Conservation (phyloP, 2,797 vertebrate species). For the Diglossa cyanea region DNA sequence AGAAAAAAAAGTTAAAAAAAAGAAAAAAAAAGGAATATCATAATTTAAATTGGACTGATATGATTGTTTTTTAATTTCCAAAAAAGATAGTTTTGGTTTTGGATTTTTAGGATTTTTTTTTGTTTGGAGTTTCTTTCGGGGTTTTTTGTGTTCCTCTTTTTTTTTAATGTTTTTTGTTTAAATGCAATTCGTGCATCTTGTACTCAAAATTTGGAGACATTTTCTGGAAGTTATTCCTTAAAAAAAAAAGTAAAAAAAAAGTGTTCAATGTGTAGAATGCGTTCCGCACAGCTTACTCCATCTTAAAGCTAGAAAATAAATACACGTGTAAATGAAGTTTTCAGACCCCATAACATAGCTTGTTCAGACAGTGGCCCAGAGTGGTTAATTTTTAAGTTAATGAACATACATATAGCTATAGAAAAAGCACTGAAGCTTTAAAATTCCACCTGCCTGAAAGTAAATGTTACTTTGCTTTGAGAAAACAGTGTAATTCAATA, state of each 20-base stretch:
- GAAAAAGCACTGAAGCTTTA: background rate
- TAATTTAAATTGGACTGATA: background rate
- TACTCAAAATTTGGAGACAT: background rate
- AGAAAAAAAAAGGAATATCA: fast-evolving
- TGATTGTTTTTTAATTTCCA: background rate
- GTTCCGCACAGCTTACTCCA: background rate
- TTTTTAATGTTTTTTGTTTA: background rate
- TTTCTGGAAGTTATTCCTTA: background rate
- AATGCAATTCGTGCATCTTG: background rate
- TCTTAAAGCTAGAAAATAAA: background rate
- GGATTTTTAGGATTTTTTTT: no score
- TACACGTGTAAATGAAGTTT: background rate
- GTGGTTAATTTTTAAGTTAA: background rate
- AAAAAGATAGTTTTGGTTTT: background rate
- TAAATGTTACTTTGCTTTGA: background rate
- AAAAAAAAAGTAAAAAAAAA: background rate
- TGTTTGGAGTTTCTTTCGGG: fast-evolving
- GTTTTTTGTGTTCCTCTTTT: fast-evolving
- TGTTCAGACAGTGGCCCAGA: background rate
- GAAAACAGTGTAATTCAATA: background rate
- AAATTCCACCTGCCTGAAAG: background rate
- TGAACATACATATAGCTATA: background rate
- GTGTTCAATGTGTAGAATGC: background rate
- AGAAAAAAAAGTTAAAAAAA: background rate
- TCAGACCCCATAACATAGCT: background rate